These are phyloP conservation scores for Cromileptes altivelis DNA, from an alignment of 2,113 vertebrate species.

Conservation along the genomic window DNA sequence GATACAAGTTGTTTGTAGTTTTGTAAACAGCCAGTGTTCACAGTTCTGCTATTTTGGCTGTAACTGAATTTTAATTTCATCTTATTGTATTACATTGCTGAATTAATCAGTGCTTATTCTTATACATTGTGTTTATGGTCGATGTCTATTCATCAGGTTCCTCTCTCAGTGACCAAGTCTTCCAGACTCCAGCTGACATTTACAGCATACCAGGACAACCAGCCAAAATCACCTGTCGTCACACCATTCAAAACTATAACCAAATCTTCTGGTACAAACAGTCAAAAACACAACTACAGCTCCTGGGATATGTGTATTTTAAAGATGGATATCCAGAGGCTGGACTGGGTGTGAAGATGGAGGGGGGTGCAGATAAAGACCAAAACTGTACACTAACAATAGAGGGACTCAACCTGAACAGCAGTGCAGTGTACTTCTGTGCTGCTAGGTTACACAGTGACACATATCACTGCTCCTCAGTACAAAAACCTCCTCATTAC, in stretches of 20 bases:
- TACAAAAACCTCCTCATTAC: no score
- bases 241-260: constrained; percentile 35
- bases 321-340: not conserved
- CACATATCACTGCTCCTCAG: no score
- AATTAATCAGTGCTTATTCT: not conserved
- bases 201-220: not conserved
- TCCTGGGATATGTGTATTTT: constrained; percentile 29
- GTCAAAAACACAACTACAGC: constrained; percentile 1
- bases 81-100: not conserved
- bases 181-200: constrained; percentile 41
- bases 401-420: no score
- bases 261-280: constrained; percentile 68
- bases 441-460: no score
- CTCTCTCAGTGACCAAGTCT: constrained; percentile 30
- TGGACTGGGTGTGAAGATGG: constrained; percentile 11
- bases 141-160: not conserved
- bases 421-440: no score
- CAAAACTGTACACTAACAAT: not conserved
- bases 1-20: not conserved
- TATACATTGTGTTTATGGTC: not conserved
- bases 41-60: not conserved
- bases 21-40: no score
- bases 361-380: constrained; percentile 13
- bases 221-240: constrained; percentile 48
- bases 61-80: not conserved